phyloP scores from a whole-genome alignment of 2,888 invertebrate genomes.

The Ferdinandea cuprea region DNA sequence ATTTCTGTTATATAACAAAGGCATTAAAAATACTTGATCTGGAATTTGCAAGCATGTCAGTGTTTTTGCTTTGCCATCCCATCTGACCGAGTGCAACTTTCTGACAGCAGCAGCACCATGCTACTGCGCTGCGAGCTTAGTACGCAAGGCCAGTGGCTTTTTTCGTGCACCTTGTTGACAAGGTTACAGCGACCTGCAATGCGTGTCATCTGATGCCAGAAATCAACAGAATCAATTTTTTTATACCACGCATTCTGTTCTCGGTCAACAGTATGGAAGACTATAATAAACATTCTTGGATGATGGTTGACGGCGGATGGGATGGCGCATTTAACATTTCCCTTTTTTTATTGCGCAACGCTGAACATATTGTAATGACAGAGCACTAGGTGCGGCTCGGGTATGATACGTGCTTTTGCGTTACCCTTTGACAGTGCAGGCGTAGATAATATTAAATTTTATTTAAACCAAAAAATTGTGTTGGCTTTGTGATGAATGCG shows the following conservation, averaged over 20 bases:
- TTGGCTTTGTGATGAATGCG: conserved; percentile 24
- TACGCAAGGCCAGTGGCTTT: conserved; percentile 59
- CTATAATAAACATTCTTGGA: conserved; percentile 33
- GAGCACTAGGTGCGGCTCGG: conserved; percentile 47
- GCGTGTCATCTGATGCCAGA: conserved; percentile 52
- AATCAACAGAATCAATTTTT: neutral
- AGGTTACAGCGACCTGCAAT: conserved; percentile 44
- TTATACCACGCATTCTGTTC: neutral
- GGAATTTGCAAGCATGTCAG: neutral
- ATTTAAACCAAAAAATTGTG: neutral
- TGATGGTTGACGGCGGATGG: neutral
- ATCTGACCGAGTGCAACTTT: conserved; percentile 20
- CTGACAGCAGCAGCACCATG: neutral
- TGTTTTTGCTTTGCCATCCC: neutral
- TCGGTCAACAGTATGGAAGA: conserved; percentile 19
- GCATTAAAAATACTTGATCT: neutral
- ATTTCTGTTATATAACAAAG: conserved; percentile 1
- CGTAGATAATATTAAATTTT: neutral
- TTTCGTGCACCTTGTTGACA: conserved; percentile 54
- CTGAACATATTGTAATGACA: conserved; percentile 29
- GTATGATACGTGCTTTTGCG: conserved; percentile 49
- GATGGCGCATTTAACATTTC: conserved; percentile 19
- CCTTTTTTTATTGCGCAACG: conserved; percentile 53
- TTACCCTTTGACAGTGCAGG: conserved; percentile 18
- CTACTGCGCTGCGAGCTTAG: neutral